Base-by-base conservation (phyloP, 64 coral and sea anemone species). In the Porites australiensis region DNA sequence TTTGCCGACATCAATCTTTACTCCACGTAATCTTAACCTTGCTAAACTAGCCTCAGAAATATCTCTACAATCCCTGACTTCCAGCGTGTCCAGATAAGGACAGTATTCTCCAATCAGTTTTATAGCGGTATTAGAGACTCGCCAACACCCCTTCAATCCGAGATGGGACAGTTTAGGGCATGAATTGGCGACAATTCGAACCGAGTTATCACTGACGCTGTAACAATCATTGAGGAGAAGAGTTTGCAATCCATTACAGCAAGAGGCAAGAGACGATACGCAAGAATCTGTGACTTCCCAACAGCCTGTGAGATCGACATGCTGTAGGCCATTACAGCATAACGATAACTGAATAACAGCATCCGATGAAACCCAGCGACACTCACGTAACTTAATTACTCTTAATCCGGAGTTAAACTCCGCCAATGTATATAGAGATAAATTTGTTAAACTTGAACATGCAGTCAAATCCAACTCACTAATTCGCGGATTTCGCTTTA, bases 61-160 rank as follows among this genome's bases (percentile, higher is more conserved):
- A 72, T 99, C 98, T 53, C 98, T 79, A 13, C 98, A 99, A 91
- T 99, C 98, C 75, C 92, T 99, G 1, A 96, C 94, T 88, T 93
- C 88, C 50, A 99, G 50, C 44, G 23, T 64, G 60, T 47, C 37
- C 1, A 99, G 64, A 43, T 79, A 20, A 5, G 75, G 61, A 54
- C 98, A 99, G 45, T 99, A 99, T 94, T 99, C 98, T 2, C 98
- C 98, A 4, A 99, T 79, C 51, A 93, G 59, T 70, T 66, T 62
- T 12, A 99, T 81, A 0, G 98, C 94, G 62, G 73, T 67, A 64
- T 96, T 89, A 1, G 94, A 91, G 48, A 99, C 88, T 13, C 98
- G 74, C 98, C 98, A 99, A 65, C 98, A 99, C 13, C 98, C 98
- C 12, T 67, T 90, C 2, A 99, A 70, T 54, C 91, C 98, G 50